A percentile compares a stretch with the other conserved stretches of the same genome.
Evolutionary conservation across 2,888 invertebrate species (phyloP).

Genomic region (Elysia crispata): DNA sequence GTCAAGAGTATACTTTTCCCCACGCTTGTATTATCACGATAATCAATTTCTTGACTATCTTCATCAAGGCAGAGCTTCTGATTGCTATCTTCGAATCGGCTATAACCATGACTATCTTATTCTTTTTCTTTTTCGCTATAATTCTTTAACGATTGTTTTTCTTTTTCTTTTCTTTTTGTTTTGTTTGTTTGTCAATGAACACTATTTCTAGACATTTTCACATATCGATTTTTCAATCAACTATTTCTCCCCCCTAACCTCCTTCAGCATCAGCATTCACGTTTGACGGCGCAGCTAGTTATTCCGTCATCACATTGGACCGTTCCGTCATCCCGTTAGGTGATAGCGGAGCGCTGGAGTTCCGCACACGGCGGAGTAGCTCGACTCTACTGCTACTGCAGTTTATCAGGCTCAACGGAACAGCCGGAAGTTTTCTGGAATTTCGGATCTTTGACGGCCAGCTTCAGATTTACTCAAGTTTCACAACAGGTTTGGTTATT

Average conservation of each 20-base stretch:
- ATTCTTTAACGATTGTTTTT: background rate
- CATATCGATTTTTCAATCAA: background rate
- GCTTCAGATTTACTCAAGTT: conserved; percentile 59
- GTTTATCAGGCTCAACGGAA: conserved; percentile 52
- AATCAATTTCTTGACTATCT: too few relatives aligned
- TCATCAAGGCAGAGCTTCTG: background rate
- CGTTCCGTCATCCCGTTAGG: conserved; percentile 65
- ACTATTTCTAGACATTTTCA: background rate
- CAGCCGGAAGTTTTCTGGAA: conserved; percentile 58
- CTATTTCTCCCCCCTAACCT: background rate
- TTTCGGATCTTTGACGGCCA: conserved; percentile 60
- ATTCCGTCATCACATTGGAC: conserved; percentile 58
- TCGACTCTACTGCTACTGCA: conserved; percentile 66
- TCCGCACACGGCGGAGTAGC: conserved; percentile 64
- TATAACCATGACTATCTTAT: too few relatives aligned
- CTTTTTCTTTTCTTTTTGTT: background rate
- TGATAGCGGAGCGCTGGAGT: conserved; percentile 62
- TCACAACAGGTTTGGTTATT: conserved; percentile 47
- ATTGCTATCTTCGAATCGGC: too few relatives aligned
- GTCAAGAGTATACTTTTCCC: too few relatives aligned
- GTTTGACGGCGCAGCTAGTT: conserved; percentile 65
- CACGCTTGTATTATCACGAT: too few relatives aligned
- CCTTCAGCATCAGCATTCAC: conserved; percentile 62
- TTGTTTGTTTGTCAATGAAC: background rate
- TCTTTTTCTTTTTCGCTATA: background rate